A percentile compares a stretch with the other conserved stretches of the same genome.
These are phyloP conservation scores for Thyatira batis DNA, from an alignment of 2,888 invertebrate genomes.

Conservation along the genomic window DNA sequence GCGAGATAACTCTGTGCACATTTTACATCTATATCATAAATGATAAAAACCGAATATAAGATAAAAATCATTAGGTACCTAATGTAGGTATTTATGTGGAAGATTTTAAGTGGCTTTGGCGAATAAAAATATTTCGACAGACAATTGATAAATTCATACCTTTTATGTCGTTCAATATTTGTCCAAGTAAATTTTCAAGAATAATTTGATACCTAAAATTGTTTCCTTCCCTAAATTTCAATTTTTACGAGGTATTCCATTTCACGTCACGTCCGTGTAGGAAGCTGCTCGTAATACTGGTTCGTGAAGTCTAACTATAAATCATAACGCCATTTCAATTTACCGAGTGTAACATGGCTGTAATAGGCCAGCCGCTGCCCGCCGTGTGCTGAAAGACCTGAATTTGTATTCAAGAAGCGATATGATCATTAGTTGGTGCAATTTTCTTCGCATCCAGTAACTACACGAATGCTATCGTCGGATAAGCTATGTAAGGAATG, in stretches of 20 bases:
- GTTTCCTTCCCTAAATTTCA: constrained; percentile 11
- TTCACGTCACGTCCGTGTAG: constrained; percentile 67
- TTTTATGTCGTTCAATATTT: too few relatives aligned
- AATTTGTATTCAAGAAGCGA: constrained; percentile 78
- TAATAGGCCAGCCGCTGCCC: constrained; percentile 65
- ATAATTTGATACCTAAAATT: neutral
- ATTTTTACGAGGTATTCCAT: constrained; percentile 38
- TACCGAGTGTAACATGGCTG: constrained; percentile 66
- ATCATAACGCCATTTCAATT: constrained; percentile 79
- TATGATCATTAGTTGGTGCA: constrained; percentile 78
- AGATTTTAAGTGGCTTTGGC: too few relatives aligned
- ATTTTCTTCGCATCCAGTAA: constrained; percentile 73
- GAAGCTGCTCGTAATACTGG: constrained; percentile 69
- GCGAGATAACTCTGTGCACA: constrained; percentile 7
- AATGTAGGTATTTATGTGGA: too few relatives aligned
- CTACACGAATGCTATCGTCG: constrained; percentile 60
- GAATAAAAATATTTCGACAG: too few relatives aligned
- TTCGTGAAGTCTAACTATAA: constrained; percentile 73
- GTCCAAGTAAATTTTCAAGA: neutral
- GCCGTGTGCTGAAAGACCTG: constrained; percentile 68
- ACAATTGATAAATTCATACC: too few relatives aligned
- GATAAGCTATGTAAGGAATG: constrained; percentile 57
- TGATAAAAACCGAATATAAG: too few relatives aligned
- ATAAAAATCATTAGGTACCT: too few relatives aligned
- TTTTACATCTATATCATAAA: neutral